Conservation (phyloP, 2,113 vertebrate genomes). For the Oxyura jamaicensis region DNA sequence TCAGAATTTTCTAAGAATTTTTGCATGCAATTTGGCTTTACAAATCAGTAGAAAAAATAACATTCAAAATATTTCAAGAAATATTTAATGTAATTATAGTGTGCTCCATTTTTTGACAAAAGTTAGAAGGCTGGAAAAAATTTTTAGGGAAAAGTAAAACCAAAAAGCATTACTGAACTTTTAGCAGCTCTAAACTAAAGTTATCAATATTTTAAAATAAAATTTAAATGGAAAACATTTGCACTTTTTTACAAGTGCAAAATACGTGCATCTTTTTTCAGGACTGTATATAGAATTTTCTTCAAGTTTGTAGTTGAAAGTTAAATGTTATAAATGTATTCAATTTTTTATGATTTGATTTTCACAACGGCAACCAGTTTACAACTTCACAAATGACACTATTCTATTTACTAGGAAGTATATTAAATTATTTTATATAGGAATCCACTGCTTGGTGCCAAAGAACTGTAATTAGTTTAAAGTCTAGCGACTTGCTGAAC, state of each 20-base stretch:
- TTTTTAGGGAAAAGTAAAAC: neutral
- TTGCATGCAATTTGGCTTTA: neutral
- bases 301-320: neutral
- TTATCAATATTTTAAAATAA: neutral
- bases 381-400: neutral
- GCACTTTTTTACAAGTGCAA: neutral
- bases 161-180: neutral
- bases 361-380: neutral
- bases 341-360: neutral
- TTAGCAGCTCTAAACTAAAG: neutral
- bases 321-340: neutral
- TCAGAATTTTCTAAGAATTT: neutral
- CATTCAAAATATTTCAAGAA: neutral
- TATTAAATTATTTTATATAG: neutral
- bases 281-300: neutral
- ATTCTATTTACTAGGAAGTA: neutral
- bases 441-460: constrained; percentile 34
- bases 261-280: neutral
- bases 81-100: neutral
- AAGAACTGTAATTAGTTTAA: constrained; percentile 42
- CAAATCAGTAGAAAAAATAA: neutral
- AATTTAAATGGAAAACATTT: neutral
- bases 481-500: neutral
- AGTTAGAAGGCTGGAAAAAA: neutral
- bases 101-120: neutral